Evolutionary conservation across 2,113 vertebrate species (phyloP).

Genomic region (Pampusana beccarii): DNA sequence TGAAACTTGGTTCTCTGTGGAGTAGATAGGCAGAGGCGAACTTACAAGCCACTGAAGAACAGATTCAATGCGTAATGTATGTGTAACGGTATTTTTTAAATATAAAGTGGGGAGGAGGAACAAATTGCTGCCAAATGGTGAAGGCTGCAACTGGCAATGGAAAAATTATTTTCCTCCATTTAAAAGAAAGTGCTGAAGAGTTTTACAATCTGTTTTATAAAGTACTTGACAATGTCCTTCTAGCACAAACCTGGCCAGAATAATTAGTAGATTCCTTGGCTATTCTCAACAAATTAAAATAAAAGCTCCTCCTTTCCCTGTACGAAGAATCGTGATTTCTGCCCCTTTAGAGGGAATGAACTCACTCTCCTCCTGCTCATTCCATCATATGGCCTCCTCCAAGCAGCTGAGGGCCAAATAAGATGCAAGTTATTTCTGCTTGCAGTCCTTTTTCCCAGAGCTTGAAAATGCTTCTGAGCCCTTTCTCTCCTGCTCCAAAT

Average conservation of each 20-base stretch:
- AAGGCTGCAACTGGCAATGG: constrained; percentile 14
- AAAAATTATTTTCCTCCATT: constrained; percentile 35
- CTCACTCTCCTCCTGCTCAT: neutral
- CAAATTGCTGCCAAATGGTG: constrained; percentile 11
- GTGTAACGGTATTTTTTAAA: neutral
- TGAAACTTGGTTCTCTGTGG: neutral
- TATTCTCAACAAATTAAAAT: constrained; percentile 1
- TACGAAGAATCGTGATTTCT: neutral
- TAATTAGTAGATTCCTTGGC: constrained; percentile 32
- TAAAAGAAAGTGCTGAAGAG: constrained; percentile 20
- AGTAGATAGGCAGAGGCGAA: neutral
- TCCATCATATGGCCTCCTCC: neutral
- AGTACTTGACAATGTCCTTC: constrained; percentile 9
- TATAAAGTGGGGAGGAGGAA: neutral
- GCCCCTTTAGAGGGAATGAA: constrained; percentile 10
- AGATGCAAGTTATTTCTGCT: constrained; percentile 25
- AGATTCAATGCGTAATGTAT: neutral
- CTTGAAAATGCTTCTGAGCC: neutral
- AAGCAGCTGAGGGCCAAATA: constrained; percentile 24
- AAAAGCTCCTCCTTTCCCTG: neutral
- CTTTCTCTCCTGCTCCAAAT: neutral
- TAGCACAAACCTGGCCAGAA: constrained; percentile 24
- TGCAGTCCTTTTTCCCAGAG: neutral
- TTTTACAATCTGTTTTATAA: constrained; percentile 53
- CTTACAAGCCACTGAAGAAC: neutral